These are phyloP conservation scores for Drusus annulatus DNA, from an alignment of 1,140 invertebrate genomes.

Conservation along the genomic window DNA sequence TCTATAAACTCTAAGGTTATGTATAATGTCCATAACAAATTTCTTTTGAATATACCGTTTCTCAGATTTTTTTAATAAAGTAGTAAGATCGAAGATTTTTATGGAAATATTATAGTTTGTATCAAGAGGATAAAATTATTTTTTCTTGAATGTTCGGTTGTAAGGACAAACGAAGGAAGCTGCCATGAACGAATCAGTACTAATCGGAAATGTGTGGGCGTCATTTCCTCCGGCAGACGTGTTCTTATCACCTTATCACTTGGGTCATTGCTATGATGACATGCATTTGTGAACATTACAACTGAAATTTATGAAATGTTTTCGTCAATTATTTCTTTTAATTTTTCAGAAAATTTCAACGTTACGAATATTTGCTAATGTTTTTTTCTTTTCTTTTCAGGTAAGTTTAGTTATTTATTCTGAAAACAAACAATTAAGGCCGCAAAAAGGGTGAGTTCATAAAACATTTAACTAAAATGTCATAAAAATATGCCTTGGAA, in stretches of 20 bases:
- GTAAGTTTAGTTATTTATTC: background rate
- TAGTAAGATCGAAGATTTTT: too few relatives aligned
- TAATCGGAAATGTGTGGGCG: constrained; percentile 11
- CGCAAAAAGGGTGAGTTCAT: too few relatives aligned
- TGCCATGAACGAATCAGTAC: background rate
- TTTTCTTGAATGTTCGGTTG: background rate
- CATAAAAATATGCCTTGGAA: too few relatives aligned
- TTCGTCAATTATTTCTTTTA: too few relatives aligned
- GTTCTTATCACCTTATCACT: constrained; percentile 24
- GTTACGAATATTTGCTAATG: background rate
- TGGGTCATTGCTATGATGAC: constrained; percentile 6
- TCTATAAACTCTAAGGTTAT: too few relatives aligned
- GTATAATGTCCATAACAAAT: too few relatives aligned
- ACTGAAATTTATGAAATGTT: background rate
- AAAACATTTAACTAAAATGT: too few relatives aligned
- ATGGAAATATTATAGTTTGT: too few relatives aligned
- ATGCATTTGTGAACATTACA: constrained; percentile 34
- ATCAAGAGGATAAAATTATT: too few relatives aligned
- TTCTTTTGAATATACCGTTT: too few relatives aligned
- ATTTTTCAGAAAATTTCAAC: background rate
- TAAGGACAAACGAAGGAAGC: background rate
- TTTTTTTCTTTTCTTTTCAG: constrained; percentile 13
- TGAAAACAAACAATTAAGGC: too few relatives aligned
- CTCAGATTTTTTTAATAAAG: too few relatives aligned
- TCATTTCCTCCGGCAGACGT: constrained; percentile 3